phyloP scores from a whole-genome alignment of 2,888 invertebrate genomes.

The Incurvaria masculella region DNA sequence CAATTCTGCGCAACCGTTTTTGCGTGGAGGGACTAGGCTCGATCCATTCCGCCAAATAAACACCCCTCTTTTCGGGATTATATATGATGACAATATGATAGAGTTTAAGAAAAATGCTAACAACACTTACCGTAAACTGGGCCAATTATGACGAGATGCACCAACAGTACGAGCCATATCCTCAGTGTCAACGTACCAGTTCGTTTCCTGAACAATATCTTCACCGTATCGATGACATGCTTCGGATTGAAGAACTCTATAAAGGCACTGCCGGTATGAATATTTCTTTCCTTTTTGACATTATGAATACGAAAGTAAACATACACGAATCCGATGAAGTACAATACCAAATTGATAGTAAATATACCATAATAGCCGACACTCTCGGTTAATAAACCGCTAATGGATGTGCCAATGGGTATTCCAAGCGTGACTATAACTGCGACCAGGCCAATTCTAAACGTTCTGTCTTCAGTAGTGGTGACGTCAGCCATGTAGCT shows the following conservation, averaged over 20 bases:
- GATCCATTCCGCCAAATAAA: no score
- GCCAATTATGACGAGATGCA: conserved; percentile 42
- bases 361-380: conserved; percentile 48
- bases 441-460: conserved; percentile 59
- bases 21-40: no score
- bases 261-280: neutral
- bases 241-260: conserved; percentile 31
- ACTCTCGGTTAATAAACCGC: conserved; percentile 46
- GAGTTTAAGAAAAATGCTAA: neutral
- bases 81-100: no score
- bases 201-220: conserved; percentile 29
- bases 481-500: conserved; percentile 61
- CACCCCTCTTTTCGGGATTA: no score
- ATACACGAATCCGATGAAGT: conserved; percentile 33
- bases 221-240: conserved; percentile 40
- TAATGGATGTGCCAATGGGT: conserved; percentile 48
- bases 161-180: conserved; percentile 35
- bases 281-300: conserved; percentile 18
- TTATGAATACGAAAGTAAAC: conserved; percentile 37
- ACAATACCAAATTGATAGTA: conserved; percentile 29
- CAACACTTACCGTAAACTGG: conserved; percentile 38
- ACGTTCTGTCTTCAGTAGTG: conserved; percentile 55
- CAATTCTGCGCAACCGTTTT: no score
- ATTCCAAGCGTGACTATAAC: conserved; percentile 48
- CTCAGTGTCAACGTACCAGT: conserved; percentile 25